A percentile compares a stretch with the other conserved stretches of the same genome.
Evolutionary conservation across 1,140 invertebrate genomes (phyloP).

Genomic region (Neuroterus valhalla): DNA sequence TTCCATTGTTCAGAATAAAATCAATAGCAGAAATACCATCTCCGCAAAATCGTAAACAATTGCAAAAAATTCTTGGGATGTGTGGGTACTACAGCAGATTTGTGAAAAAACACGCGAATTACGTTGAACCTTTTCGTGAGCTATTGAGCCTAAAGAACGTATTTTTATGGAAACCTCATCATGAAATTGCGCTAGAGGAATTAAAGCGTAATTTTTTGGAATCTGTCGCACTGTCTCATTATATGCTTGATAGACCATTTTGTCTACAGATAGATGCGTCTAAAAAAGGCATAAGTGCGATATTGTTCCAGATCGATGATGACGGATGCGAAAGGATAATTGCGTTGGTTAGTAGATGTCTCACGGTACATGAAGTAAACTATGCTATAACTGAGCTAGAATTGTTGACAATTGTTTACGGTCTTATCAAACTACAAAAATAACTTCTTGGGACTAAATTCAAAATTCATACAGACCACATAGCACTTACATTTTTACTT

Average conservation of each 20-base stretch:
- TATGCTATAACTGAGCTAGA: slow-evolving; percentile 68
- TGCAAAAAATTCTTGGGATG: slow-evolving; percentile 49
- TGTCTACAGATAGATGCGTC: slow-evolving; percentile 43
- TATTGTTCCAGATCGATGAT: too few species aligned
- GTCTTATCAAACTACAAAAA: slow-evolving; percentile 70
- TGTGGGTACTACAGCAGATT: slow-evolving; percentile 50
- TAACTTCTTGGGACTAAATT: slow-evolving; percentile 74
- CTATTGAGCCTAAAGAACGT: slow-evolving; percentile 51
- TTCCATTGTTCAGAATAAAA: slow-evolving; percentile 38
- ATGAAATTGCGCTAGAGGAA: not conserved
- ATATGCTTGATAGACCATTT: slow-evolving; percentile 45
- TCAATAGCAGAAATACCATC: slow-evolving; percentile 37
- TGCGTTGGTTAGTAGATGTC: slow-evolving; percentile 62
- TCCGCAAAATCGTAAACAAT: slow-evolving; percentile 36
- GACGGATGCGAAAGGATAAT: slow-evolving; percentile 51
- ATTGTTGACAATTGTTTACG: slow-evolving; percentile 62
- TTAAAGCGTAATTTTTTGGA: slow-evolving; percentile 36
- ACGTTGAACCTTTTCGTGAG: slow-evolving; percentile 53
- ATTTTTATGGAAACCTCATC: not conserved
- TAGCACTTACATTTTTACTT: slow-evolving; percentile 72
- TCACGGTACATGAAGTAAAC: slow-evolving; percentile 68
- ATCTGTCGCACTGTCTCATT: slow-evolving; percentile 40
- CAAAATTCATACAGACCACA: slow-evolving; percentile 75
- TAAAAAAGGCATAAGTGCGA: slow-evolving; percentile 37
- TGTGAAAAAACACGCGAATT: slow-evolving; percentile 40